Percentiles rank a stretch among this genome's conserved stretches.
These are phyloP conservation scores for Apomyelois bistriatella DNA, from an alignment of 2,888 invertebrate species.

Conservation along the genomic window DNA sequence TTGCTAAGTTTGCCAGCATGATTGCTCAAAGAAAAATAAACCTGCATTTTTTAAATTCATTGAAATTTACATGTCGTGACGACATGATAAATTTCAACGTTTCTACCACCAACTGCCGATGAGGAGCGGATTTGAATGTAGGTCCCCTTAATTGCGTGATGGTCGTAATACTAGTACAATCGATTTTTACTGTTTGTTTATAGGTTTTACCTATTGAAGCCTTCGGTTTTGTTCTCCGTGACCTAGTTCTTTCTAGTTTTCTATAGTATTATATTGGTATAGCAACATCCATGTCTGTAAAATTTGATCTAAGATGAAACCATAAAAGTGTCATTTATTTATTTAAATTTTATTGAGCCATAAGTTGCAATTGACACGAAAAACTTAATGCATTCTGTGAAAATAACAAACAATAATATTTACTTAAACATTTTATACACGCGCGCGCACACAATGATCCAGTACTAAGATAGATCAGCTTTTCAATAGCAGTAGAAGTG, in stretches of 20 bases:
- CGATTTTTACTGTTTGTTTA: constrained; percentile 7
- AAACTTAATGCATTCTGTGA: no score
- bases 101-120: neutral
- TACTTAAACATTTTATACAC: no score
- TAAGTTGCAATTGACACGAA: no score
- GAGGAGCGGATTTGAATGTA: constrained; percentile 2
- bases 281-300: neutral
- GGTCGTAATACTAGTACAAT: neutral
- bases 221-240: constrained; percentile 1
- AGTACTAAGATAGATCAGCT: no score
- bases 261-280: no score
- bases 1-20: no score
- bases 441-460: no score
- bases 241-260: neutral
- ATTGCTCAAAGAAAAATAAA: no score
- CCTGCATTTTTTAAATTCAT: neutral
- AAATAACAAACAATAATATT: no score
- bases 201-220: neutral
- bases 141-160: constrained; percentile 9
- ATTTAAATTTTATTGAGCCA: no score
- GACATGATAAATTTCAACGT: neutral
- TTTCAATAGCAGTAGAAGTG: no score
- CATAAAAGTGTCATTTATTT: no score
- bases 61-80: neutral
- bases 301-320: neutral